Base-by-base conservation (phyloP, 2,888 invertebrate genomes). In the Cantharis flavilabris region DNA sequence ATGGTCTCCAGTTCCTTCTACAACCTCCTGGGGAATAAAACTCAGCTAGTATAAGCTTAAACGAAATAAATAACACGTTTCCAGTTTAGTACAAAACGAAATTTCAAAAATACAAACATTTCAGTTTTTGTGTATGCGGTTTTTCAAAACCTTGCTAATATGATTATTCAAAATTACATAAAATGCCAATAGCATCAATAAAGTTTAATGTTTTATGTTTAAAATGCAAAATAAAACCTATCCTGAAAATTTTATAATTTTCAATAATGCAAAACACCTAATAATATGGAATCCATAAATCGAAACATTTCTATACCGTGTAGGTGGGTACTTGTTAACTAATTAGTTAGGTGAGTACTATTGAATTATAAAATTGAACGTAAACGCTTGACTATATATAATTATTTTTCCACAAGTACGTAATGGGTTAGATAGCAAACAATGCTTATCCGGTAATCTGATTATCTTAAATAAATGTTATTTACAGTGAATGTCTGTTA, bases 61-160 rank as follows among this genome's bases (percentile, higher is more conserved):
- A 75, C 75, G 49, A 75, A 75, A 75, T 71, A 75, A 75, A 67
- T 71, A 64, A 75, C 71, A 74, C 63, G 75, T 20, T 63, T 71
- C 20, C 33, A 28, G 63, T 71, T 33, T 62, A 33, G 30, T 28
- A 72, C 65, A 72, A 30, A 69, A 73, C 11, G 26, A 69, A 73
- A 69, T 69, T 69, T 73, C n/a, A 73, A 69, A 73, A 73, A 73
- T 62, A 70, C 30, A 18, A 30, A 33, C 18, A 13, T 70, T 30
- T 33, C 20, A 63, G 14, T 16, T 28, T 28, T 28, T 16, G 9
- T 23, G 10, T 23, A 3, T 67, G 18, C 3, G 3, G 20, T 26
- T 67, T 23, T 18, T n/a, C 9, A 9, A 23, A 23, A 67, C 23
- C 0, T 49, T n/a, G n/a, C 49, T 13, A 16, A 16, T 16, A n/a